These are phyloP conservation scores for Coryphaenoides rupestris DNA, from an alignment of 2,113 vertebrate species.

Conservation along the genomic window DNA sequence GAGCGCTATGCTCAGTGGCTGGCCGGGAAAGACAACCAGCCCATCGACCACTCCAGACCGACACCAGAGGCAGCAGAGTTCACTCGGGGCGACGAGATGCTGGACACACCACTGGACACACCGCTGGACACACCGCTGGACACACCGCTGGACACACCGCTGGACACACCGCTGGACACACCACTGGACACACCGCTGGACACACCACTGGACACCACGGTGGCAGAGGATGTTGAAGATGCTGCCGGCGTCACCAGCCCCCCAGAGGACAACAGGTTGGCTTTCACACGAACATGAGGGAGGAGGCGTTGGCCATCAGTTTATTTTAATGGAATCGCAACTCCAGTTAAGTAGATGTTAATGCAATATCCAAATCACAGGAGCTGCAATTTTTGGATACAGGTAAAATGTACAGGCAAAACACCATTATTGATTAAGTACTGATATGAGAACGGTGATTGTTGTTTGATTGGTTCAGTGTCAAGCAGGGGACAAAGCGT, in stretches of 20 bases:
- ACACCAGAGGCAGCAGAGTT: constrained; percentile 86
- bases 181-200: no score
- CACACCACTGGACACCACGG: constrained; percentile 47
- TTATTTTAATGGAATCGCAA: no score
- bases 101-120: no score
- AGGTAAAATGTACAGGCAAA: no score
- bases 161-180: neutral
- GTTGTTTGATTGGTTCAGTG: no score
- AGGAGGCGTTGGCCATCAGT: no score
- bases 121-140: neutral
- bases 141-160: no score
- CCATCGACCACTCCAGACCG: constrained; percentile 87
- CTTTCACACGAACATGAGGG: neutral
- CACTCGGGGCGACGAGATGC: constrained; percentile 58
- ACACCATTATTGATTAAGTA: no score
- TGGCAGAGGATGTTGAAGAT: constrained; percentile 18
- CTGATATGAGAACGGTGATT: no score
- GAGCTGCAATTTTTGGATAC: no score
- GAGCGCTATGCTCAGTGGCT: constrained; percentile 96
- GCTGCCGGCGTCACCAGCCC: neutral
- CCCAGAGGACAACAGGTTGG: constrained; percentile 41
- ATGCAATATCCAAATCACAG: no score
- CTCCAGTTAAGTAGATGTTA: no score
- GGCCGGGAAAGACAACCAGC: constrained; percentile 83
- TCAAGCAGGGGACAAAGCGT: constrained; percentile 28